These are phyloP conservation scores for Pygoscelis adeliae DNA, from an alignment of 2,113 vertebrate genomes.

Conservation along the genomic window DNA sequence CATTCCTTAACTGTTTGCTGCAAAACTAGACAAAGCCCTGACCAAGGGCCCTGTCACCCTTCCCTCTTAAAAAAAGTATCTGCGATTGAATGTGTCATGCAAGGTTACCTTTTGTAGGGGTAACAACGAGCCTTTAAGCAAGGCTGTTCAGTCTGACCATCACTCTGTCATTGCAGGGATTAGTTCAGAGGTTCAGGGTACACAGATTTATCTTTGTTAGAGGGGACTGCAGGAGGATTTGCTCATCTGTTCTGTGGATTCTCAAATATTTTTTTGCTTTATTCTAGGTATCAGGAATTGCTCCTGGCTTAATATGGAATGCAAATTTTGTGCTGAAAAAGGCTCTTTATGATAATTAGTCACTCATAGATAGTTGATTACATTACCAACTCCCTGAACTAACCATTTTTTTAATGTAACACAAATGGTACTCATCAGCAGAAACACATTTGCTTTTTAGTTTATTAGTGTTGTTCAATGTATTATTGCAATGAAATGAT, in stretches of 20 bases:
- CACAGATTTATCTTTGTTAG: neutral
- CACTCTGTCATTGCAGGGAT: neutral
- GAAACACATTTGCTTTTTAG: neutral
- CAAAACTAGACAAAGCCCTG: neutral
- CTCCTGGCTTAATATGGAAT: neutral
- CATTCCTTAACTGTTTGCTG: accelerated
- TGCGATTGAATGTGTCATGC: neutral
- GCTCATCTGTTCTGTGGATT: neutral
- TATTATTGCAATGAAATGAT: neutral
- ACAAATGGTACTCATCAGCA: neutral
- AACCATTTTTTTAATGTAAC: neutral
- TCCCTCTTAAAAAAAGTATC: neutral
- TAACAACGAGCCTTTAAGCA: neutral
- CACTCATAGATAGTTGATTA: neutral
- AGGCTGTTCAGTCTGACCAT: neutral
- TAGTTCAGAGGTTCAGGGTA: neutral
- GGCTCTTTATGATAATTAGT: neutral
- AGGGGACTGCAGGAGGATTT: neutral
- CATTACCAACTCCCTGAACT: neutral
- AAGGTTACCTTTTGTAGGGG: neutral
- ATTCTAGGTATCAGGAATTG: neutral
- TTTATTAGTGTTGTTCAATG: neutral
- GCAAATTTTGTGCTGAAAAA: neutral
- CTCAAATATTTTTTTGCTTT: neutral
- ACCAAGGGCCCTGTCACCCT: neutral